Conservation (phyloP, 2,888 invertebrate genomes). For the Apamea epomidion region DNA sequence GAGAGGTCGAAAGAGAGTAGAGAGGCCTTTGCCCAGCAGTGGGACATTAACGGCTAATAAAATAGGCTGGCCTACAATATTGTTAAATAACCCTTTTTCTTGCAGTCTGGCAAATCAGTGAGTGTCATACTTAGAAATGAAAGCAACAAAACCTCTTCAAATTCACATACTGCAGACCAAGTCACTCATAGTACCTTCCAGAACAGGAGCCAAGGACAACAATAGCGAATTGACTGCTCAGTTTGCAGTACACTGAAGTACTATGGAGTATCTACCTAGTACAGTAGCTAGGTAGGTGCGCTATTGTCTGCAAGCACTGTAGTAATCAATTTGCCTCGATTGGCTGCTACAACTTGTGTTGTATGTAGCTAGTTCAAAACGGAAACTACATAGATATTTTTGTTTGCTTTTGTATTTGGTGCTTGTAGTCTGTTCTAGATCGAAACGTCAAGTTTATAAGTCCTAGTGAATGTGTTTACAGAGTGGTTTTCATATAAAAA, state of each 20-base stretch:
- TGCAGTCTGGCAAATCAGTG: not conserved
- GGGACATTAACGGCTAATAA: too few species aligned
- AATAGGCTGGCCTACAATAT: not conserved
- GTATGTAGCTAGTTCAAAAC: conserved; percentile 3
- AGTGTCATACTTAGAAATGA: not conserved
- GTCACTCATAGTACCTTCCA: conserved; percentile 13
- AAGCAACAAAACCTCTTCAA: not conserved
- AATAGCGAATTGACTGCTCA: conserved; percentile 43
- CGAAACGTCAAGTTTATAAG: not conserved
- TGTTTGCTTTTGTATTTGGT: not conserved
- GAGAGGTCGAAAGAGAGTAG: too few species aligned
- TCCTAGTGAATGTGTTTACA: not conserved
- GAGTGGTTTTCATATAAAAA: not conserved
- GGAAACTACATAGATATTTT: not conserved
- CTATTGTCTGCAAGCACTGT: conserved; percentile 48
- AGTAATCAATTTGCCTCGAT: conserved; percentile 54
- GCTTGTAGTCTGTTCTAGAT: not conserved
- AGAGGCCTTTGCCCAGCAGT: too few species aligned
- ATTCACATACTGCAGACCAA: not conserved
- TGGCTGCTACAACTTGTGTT: conserved; percentile 25
- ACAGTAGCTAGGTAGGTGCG: not conserved
- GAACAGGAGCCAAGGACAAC: conserved; percentile 25
- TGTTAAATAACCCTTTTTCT: not conserved
- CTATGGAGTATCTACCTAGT: not conserved
- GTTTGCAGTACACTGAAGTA: conserved; percentile 18